Conservation (phyloP, 2,797 vertebrate genomes). For the Sternarchorhynchus goeldii region DNA sequence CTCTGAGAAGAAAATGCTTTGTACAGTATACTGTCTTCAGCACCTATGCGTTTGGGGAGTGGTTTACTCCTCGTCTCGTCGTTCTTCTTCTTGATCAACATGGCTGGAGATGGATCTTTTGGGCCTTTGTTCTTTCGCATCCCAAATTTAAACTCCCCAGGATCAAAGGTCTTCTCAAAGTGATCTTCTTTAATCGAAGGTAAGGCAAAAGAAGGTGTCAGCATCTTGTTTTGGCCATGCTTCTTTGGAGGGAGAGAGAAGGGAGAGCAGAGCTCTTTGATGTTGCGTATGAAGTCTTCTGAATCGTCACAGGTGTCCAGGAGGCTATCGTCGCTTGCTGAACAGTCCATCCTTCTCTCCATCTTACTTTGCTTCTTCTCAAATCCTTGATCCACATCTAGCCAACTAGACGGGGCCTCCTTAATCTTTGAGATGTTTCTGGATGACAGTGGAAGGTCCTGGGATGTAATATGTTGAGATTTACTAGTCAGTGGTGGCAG, state of each 20-base stretch:
- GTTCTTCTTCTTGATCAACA: conserved; percentile 82
- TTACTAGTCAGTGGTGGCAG: conserved; percentile 19
- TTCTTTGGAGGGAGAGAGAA: conserved; percentile 85
- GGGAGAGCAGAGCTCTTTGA: conserved; percentile 84
- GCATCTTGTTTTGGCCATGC: conserved; percentile 77
- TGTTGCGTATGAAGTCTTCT: conserved; percentile 87
- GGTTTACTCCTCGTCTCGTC: conserved; percentile 72
- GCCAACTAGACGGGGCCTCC: conserved; percentile 73
- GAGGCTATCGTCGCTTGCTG: conserved; percentile 75
- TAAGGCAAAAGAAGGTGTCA: conserved; percentile 81
- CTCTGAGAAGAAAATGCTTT: conserved; percentile 67
- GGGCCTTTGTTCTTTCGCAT: conserved; percentile 77
- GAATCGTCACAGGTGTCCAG: conserved; percentile 82
- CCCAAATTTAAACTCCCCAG: conserved; percentile 85
- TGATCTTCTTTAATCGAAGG: conserved; percentile 93
- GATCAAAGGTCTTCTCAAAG: conserved; percentile 89
- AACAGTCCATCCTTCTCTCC: conserved; percentile 64
- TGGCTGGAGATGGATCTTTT: conserved; percentile 77
- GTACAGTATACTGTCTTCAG: conserved; percentile 79
- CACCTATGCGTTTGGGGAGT: conserved; percentile 71
- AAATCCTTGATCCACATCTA: conserved; percentile 71
- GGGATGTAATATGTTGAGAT: conserved; percentile 54
- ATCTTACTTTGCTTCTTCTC: conserved; percentile 62
- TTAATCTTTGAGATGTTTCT: conserved; percentile 40
- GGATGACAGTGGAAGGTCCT: conserved; percentile 34